These are phyloP conservation scores for Eurois occulta DNA, from an alignment of 2,888 invertebrate species.

Conservation along the genomic window DNA sequence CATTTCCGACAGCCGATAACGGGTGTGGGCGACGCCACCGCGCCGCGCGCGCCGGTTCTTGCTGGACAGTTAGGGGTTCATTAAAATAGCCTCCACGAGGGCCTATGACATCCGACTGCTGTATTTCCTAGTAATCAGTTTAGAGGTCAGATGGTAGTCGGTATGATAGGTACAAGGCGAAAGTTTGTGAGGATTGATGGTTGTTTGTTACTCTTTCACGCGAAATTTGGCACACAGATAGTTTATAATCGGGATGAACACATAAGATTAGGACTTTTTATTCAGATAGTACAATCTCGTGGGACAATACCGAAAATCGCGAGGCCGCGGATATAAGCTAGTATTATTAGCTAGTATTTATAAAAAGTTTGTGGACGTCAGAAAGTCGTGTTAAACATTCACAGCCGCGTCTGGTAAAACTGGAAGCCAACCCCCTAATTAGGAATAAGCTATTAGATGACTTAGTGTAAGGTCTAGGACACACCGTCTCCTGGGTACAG, in stretches of 20 bases:
- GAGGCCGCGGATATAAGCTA: not conserved
- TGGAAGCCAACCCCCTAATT: not conserved
- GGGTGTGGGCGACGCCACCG: conserved; percentile 1
- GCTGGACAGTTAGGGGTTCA: not conserved
- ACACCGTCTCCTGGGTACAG: conserved; percentile 1
- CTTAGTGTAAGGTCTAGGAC: not conserved
- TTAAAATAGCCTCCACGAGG: conserved; percentile 5
- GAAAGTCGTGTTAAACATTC: not conserved
- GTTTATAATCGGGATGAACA: not conserved
- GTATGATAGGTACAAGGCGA: too few relatives aligned
- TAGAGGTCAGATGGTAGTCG: not conserved
- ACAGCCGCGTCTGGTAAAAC: not conserved
- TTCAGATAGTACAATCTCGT: not conserved
- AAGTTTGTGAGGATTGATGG: not conserved
- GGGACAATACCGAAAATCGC: too few relatives aligned
- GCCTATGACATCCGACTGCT: not conserved
- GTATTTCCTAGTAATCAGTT: not conserved
- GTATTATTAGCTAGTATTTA: too few relatives aligned
- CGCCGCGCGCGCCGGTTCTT: not conserved
- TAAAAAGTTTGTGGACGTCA: not conserved
- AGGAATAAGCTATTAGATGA: not conserved
- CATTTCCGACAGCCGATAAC: conserved; percentile 32
- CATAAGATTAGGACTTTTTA: not conserved
- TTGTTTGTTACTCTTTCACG: not conserved
- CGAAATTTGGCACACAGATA: not conserved